Percentiles rank a stretch among this genome's conserved stretches.
phyloP scores from a whole-genome alignment of 1,140 invertebrate species.

The Trichomalopsis sarcophagae region DNA sequence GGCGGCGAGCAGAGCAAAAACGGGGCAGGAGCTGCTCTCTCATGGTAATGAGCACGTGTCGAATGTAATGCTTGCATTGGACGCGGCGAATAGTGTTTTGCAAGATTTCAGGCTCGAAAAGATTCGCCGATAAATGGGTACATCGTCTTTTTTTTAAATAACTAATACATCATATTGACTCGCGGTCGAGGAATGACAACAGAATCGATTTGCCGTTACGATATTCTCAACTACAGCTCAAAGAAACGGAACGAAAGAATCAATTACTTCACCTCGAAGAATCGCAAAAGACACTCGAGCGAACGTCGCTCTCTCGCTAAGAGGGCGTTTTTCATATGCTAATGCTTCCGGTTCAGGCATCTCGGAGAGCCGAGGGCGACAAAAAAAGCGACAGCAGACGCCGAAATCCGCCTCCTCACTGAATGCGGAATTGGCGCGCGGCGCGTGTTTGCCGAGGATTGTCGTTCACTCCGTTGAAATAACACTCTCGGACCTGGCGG shows the following conservation, averaged over 20 bases:
- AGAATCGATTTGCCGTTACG: no score
- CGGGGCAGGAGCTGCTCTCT: slow-evolving; percentile 6
- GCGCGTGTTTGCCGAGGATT: slow-evolving; percentile 10
- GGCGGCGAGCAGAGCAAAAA: neutral
- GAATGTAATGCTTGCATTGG: neutral
- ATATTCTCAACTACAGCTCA: neutral
- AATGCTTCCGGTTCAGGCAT: slow-evolving; percentile 34
- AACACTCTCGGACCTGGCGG: neutral
- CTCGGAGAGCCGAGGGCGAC: neutral
- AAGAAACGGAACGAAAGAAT: neutral
- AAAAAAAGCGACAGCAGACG: slow-evolving; percentile 1
- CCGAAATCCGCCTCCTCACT: neutral
- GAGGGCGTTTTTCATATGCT: slow-evolving; percentile 43
- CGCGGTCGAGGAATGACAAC: no score
- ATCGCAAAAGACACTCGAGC: neutral
- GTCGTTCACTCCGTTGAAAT: slow-evolving; percentile 35
- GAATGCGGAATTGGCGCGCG: neutral
- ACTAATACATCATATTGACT: no score
- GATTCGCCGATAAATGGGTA: no score
- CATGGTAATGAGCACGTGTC: neutral
- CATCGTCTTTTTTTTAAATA: no score
- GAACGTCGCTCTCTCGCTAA: neutral
- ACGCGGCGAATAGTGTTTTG: neutral
- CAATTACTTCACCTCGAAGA: neutral
- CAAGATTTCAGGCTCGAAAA: neutral